Conservation (phyloP, 2,113 vertebrate species). For the Stegostoma tigrinum region DNA sequence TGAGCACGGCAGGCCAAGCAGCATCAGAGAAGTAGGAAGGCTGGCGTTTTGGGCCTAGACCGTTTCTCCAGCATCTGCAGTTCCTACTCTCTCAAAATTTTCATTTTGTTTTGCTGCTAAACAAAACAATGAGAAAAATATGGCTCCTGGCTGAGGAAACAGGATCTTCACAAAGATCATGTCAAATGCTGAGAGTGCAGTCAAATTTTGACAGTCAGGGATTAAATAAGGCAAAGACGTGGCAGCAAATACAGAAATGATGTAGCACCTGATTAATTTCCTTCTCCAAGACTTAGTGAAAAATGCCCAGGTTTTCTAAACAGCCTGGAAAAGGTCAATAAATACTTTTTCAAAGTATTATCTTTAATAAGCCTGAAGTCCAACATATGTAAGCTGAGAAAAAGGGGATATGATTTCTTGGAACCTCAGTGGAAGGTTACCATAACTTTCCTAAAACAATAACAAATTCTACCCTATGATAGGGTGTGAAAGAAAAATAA, state of each 20-base stretch:
- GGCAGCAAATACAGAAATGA: background rate
- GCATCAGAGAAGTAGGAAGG: no score
- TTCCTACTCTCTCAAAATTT: background rate
- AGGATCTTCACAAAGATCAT: background rate
- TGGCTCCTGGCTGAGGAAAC: background rate
- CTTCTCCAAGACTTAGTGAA: background rate
- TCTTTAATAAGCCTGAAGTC: conserved; percentile 18
- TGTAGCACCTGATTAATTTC: background rate
- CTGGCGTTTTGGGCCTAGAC: no score
- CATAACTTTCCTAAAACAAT: conserved; percentile 29
- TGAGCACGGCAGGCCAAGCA: no score
- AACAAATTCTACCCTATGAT: conserved; percentile 25
- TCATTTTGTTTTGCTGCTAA: background rate
- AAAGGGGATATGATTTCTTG: background rate
- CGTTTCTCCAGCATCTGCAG: no score
- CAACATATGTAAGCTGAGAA: background rate
- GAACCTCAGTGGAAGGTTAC: background rate
- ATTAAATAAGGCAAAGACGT: background rate
- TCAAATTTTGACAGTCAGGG: background rate
- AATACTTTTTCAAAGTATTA: background rate
- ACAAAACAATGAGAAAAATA: background rate
- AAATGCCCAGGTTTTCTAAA: background rate
- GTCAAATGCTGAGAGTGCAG: background rate
- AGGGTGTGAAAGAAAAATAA: conserved; percentile 36
- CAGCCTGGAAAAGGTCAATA: background rate